Evolutionary conservation across 2,888 invertebrate genomes (phyloP).

Genomic region (Ypsolopha sequella): DNA sequence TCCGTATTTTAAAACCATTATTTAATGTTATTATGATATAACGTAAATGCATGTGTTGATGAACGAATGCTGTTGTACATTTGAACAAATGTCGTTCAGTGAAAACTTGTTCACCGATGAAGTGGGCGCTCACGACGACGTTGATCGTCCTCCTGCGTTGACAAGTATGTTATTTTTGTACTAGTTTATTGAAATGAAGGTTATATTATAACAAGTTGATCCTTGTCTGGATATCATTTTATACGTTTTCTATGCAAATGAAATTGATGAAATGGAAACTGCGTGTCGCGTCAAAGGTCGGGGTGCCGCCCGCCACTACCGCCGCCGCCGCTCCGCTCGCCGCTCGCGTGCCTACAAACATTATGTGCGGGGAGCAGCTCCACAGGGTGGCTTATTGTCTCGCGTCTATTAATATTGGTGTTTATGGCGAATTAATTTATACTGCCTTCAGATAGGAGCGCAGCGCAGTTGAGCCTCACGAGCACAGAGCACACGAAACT

Average conservation of each 20-base stretch:
- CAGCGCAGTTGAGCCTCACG: neutral
- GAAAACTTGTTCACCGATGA: no score
- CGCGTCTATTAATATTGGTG: slow-evolving; percentile 58
- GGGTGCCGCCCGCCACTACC: slow-evolving; percentile 23
- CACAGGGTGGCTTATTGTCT: slow-evolving; percentile 59
- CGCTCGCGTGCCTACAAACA: slow-evolving; percentile 53
- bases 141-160: no score
- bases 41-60: no score
- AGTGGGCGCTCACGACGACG: no score
- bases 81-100: no score
- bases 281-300: slow-evolving; percentile 15
- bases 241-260: slow-evolving; percentile 3
- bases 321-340: neutral
- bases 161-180: no score
- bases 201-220: neutral
- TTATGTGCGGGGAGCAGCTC: slow-evolving; percentile 39
- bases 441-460: slow-evolving; percentile 15
- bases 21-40: no score
- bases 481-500: neutral
- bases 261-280: slow-evolving; percentile 1
- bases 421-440: slow-evolving; percentile 57
- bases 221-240: neutral
- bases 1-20: no score
- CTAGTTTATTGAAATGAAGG: no score
- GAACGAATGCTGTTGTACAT: no score